Percentiles rank a stretch among this genome's conserved stretches.
Evolutionary conservation across 2,888 invertebrate species (phyloP).

Genomic region (Melinopterus prodromus): DNA sequence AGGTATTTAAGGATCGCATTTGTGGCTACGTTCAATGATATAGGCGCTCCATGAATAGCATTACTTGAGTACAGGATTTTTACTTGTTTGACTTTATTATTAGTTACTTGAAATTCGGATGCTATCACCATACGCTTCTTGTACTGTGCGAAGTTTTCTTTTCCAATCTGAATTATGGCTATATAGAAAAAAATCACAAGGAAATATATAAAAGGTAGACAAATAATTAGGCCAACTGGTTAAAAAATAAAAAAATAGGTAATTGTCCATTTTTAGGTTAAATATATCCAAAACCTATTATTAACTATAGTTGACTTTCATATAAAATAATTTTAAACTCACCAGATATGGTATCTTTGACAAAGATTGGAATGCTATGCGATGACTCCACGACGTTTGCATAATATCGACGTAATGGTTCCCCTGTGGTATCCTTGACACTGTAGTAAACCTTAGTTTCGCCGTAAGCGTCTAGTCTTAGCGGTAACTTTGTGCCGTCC

Average conservation of each 20-base stretch:
- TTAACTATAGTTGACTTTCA: no score
- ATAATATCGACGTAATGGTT: not conserved
- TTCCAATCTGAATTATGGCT: slow-evolving; percentile 59
- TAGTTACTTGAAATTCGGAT: slow-evolving; percentile 58
- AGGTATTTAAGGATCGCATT: slow-evolving; percentile 59
- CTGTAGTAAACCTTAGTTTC: slow-evolving; percentile 32
- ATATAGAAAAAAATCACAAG: slow-evolving; percentile 20
- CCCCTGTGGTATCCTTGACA: slow-evolving; percentile 6
- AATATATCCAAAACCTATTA: no score
- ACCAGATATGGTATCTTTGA: not conserved
- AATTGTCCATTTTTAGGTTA: no score
- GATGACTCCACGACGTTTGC: slow-evolving; percentile 13
- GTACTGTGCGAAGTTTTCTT: slow-evolving; percentile 59
- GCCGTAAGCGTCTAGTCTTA: slow-evolving; percentile 27
- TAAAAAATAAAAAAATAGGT: no score
- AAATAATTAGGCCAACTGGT: no score
- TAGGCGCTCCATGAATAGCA: slow-evolving; percentile 64
- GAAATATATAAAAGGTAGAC: no score
- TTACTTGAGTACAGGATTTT: slow-evolving; percentile 61
- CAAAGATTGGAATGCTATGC: slow-evolving; percentile 6
- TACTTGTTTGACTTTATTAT: not conserved
- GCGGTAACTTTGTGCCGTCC: slow-evolving; percentile 29
- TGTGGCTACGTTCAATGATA: slow-evolving; percentile 63
- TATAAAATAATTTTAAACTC: not conserved
- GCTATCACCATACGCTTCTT: slow-evolving; percentile 62